Percentiles rank a stretch among this genome's conserved stretches.
Conservation (phyloP, 1,140 invertebrate species). For the Brachionus calyciflorus region DNA sequence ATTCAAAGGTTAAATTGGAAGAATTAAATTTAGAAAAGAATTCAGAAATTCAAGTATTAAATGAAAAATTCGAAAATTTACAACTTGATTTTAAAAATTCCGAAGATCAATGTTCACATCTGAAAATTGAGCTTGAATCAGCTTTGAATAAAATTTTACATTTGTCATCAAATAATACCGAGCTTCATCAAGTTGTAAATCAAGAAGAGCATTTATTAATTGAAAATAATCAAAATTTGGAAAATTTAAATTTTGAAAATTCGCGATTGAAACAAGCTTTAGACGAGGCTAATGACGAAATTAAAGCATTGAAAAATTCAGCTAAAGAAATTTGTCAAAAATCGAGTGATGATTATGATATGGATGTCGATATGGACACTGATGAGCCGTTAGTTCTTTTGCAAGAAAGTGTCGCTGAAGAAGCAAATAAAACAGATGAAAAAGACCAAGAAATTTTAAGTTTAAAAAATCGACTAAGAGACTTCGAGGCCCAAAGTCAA, state of each 20-base stretch:
- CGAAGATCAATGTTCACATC: not conserved
- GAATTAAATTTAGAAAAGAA: too few species aligned
- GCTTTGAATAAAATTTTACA: conserved; percentile 29
- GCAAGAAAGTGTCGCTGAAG: not conserved
- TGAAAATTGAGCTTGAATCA: not conserved
- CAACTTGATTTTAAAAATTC: not conserved
- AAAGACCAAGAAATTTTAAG: not conserved
- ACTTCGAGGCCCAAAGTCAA: not conserved
- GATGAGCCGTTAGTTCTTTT: not conserved
- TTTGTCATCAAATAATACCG: conserved; percentile 4
- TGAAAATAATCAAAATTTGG: not conserved
- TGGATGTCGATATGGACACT: not conserved
- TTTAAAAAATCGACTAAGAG: not conserved
- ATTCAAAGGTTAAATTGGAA: too few species aligned
- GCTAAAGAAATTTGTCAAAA: not conserved
- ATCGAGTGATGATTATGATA: not conserved
- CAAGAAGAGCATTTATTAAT: not conserved
- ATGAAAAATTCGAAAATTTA: not conserved
- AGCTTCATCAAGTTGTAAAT: not conserved
- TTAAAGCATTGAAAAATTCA: not conserved
- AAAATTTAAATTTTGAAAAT: conserved; percentile 14
- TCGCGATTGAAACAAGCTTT: not conserved
- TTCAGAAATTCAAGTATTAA: not conserved
- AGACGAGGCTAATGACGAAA: not conserved
- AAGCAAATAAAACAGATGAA: not conserved